These are phyloP conservation scores for Isoperla grammatica DNA, from an alignment of 2,888 invertebrate species.

Conservation along the genomic window DNA sequence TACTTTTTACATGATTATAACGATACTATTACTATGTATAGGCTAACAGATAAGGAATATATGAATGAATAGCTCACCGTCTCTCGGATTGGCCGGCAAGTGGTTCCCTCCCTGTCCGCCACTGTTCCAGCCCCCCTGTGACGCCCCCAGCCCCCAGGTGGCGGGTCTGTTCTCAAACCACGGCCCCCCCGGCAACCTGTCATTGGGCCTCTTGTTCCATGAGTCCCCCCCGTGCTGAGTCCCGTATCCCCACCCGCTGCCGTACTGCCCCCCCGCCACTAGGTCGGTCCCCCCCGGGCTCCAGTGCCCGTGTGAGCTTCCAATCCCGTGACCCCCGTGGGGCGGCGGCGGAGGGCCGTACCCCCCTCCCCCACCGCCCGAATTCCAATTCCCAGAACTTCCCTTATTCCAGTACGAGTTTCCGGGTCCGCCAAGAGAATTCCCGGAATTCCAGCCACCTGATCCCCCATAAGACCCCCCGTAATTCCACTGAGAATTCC, in stretches of 20 bases:
- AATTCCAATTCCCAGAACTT: background rate
- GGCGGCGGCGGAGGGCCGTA: background rate
- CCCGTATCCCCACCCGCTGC: background rate
- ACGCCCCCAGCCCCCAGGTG: background rate
- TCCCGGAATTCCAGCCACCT: background rate
- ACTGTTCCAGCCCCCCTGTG: conserved; percentile 1
- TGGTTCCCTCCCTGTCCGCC: conserved; percentile 5
- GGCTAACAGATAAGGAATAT: no score
- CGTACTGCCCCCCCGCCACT: conserved; percentile 38
- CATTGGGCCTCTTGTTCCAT: background rate
- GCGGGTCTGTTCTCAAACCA: background rate
- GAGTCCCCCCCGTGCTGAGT: background rate
- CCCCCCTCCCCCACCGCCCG: background rate
- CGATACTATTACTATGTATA: no score
- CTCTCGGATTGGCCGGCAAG: background rate
- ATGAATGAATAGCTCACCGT: conserved; percentile 17
- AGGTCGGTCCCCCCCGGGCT: background rate
- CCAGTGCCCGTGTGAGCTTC: background rate
- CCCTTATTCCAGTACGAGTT: conserved; percentile 26
- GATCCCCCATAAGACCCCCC: conserved; percentile 27
- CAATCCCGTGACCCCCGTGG: background rate
- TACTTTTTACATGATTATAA: no score
- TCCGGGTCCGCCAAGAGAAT: conserved; percentile 35
- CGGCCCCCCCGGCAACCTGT: conserved; percentile 35
- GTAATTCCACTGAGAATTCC: conserved; percentile 33